phyloP scores from a whole-genome alignment of 2,113 vertebrate species.

The Cygnus buccinator region DNA sequence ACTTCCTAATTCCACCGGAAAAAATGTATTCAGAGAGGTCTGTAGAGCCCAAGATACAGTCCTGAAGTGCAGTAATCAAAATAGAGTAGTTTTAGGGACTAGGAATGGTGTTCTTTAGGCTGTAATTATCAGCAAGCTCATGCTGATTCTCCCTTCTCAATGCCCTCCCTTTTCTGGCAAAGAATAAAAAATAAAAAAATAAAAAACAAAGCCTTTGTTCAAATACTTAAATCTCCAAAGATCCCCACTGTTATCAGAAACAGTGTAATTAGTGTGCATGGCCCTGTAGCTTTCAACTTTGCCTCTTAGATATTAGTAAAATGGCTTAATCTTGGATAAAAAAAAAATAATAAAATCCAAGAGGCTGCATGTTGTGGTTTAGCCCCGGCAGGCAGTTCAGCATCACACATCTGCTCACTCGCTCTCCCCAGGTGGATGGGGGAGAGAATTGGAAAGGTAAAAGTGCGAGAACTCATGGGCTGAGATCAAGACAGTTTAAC shows the following conservation, averaged over 20 bases:
- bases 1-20: neutral
- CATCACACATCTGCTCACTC: too few species aligned
- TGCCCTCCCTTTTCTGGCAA: neutral
- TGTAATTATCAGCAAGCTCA: conserved; percentile 45
- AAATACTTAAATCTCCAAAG: neutral
- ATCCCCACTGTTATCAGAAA: conserved; percentile 10
- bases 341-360: neutral
- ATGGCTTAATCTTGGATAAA: conserved; percentile 12
- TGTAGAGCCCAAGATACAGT: neutral
- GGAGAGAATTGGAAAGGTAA: too few species aligned
- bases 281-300: conserved; percentile 35
- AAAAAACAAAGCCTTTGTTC: neutral
- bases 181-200: conserved; percentile 1
- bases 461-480: too few species aligned
- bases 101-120: neutral
- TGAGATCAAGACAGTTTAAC: too few species aligned
- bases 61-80: conserved; percentile 32
- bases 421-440: too few species aligned
- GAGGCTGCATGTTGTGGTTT: neutral
- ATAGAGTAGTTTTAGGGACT: neutral
- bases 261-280: neutral
- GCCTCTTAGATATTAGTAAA: conserved; percentile 5
- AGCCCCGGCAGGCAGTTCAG: too few species aligned
- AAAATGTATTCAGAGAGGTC: conserved; percentile 9
- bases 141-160: conserved; percentile 1